Evolutionary conservation across 2,888 invertebrate genomes (phyloP).

Genomic region (Andrena marginata): DNA sequence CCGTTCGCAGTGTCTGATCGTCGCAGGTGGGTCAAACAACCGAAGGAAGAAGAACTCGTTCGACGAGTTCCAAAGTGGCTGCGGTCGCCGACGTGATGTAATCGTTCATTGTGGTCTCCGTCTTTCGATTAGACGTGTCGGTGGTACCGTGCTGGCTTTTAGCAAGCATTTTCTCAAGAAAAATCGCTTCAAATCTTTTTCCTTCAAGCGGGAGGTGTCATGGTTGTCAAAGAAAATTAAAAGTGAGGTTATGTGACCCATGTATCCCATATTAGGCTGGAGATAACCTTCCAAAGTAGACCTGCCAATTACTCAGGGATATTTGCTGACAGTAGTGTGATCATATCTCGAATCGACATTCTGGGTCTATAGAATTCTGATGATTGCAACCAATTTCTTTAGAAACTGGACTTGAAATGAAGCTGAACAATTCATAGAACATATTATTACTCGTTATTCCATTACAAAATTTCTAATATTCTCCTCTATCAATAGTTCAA

Average conservation of each 20-base stretch:
- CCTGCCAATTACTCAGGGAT: too few relatives aligned
- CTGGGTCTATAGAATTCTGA: too few relatives aligned
- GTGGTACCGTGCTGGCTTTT: conserved; percentile 1
- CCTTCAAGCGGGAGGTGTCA: neutral
- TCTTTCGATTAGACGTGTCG: conserved; percentile 59
- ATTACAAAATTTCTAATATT: too few relatives aligned
- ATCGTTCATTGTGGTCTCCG: conserved; percentile 66
- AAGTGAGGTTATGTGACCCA: neutral
- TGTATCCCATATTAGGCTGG: too few relatives aligned
- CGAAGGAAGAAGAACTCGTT: conserved; percentile 71
- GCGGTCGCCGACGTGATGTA: conserved; percentile 71
- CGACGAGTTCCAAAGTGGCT: conserved; percentile 73
- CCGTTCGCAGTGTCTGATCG: conserved; percentile 50
- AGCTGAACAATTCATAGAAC: too few relatives aligned
- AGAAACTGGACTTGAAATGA: too few relatives aligned
- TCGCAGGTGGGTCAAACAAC: conserved; percentile 71
- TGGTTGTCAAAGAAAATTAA: neutral
- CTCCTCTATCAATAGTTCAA: too few relatives aligned
- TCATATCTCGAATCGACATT: too few relatives aligned
- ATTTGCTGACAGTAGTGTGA: too few relatives aligned
- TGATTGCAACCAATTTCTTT: too few relatives aligned
- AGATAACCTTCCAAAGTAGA: too few relatives aligned
- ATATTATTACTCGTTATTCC: too few relatives aligned
- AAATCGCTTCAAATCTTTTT: neutral
- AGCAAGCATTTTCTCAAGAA: conserved; percentile 5